Base-by-base conservation (phyloP, 2,888 invertebrate genomes). In the Erpobdella octoculata region DNA sequence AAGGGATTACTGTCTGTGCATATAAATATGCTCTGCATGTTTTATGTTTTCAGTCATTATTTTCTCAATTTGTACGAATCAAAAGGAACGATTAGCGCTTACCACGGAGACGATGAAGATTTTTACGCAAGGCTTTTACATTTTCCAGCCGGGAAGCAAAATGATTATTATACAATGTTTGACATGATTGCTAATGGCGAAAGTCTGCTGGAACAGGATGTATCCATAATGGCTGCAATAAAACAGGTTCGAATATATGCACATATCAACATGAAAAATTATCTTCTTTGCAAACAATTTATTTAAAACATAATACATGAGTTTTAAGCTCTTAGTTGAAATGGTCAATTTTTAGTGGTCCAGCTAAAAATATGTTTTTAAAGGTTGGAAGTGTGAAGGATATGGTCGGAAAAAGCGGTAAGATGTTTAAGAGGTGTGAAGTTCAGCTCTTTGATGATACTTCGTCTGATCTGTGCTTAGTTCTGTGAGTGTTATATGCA, bases 391-490 rank as follows among this genome's bases (percentile, higher is more conserved):
- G 18, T 18, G 35, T 35, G 21, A 69, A 21, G 35, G 36, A 35
- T 25, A 33, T 53, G 35, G 36, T 21, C 6, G 25, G 35, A 53
- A 69, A 53, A 46, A 18, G 25, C n/a, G 69, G 69, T n/a, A 31
- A 36, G 36, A 21, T 21, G 35, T 35, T 53, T 9, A 6, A 25
- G 6, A 69, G 33, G 36, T 5, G 69, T 25, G 69, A 69, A 58
- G 69, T 69, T 8, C 48, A 48, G 18, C 58, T 69, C 21, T 69
- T 69, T 58, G 69, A 69, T 35, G 69, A 69, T 58, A 69, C 69
- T 21, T 4, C 53, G 12, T n/a, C 53, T 12, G 69, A 69, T n/a
- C 37, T 69, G 48, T 58, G 46, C 18, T 36, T 69, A 18, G 58
- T 37, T 4, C 33, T 69, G 69, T 69, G 4, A 25, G 53, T 28